Percentiles rank a stretch among this genome's conserved stretches.
These are phyloP conservation scores for Diabrotica undecimpunctata DNA, from an alignment of 1,140 invertebrate genomes.

Conservation along the genomic window DNA sequence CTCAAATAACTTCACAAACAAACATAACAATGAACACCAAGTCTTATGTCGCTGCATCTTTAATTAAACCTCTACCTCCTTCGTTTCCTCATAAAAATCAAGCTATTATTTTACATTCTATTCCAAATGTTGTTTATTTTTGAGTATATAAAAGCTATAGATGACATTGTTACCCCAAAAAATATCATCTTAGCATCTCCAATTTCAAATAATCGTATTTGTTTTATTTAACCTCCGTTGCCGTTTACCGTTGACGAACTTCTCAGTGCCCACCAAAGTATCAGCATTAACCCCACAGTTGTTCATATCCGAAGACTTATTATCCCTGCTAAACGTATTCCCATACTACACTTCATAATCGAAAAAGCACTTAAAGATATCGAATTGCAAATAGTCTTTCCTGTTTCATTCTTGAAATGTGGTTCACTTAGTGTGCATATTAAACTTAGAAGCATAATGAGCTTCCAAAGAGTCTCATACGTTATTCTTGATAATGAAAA, in stretches of 20 bases:
- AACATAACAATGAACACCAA: too few species aligned
- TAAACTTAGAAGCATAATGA: neutral
- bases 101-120: too few species aligned
- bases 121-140: too few species aligned
- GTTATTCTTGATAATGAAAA: neutral
- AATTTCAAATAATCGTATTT: neutral
- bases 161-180: too few species aligned
- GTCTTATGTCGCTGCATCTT: too few species aligned
- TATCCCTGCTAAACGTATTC: too few species aligned
- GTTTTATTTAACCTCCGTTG: neutral
- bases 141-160: too few species aligned
- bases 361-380: neutral
- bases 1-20: too few species aligned
- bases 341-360: neutral
- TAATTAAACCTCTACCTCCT: too few species aligned
- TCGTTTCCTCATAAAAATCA: too few species aligned
- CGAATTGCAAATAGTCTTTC: neutral
- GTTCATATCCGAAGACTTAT: neutral
- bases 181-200: too few species aligned
- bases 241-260: neutral
- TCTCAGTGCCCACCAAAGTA: neutral
- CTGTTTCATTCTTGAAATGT: neutral
- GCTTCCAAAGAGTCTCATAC: neutral
- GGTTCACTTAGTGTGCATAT: neutral
- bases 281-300: neutral